Evolutionary conservation across 2,113 vertebrate species (phyloP).

Genomic region (Turnix velox): DNA sequence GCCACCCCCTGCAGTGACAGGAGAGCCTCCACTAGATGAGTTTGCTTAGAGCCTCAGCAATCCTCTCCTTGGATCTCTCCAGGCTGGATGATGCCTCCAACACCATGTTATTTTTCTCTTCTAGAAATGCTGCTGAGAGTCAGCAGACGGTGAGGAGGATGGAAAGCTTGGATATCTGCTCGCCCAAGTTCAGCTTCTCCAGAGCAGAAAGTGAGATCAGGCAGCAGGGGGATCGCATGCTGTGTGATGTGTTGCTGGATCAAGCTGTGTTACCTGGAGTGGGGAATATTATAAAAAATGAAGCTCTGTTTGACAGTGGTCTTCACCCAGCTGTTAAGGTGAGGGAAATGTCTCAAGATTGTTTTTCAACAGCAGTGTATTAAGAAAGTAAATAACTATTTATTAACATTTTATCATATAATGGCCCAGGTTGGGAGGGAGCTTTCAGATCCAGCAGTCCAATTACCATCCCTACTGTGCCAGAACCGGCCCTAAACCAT

Average conservation of each 20-base stretch:
- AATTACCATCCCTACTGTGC: too few relatives aligned
- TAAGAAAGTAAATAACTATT: neutral
- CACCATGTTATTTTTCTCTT: slow-evolving; percentile 3
- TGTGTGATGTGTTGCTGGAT: slow-evolving; percentile 91
- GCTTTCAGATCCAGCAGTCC: too few relatives aligned
- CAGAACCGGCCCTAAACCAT: too few relatives aligned
- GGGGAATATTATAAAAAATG: slow-evolving; percentile 97
- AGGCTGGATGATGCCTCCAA: too few relatives aligned
- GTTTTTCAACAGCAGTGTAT: neutral
- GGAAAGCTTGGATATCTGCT: slow-evolving; percentile 87
- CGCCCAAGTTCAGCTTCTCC: slow-evolving; percentile 80
- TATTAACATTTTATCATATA: neutral
- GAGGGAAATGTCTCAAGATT: neutral
- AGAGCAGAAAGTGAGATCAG: slow-evolving; percentile 80
- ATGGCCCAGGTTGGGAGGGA: too few relatives aligned
- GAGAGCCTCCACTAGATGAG: too few relatives aligned
- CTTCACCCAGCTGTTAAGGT: slow-evolving; percentile 88
- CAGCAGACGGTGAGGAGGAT: slow-evolving; percentile 77
- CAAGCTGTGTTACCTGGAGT: slow-evolving; percentile 90
- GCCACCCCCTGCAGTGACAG: too few relatives aligned
- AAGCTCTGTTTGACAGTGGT: slow-evolving; percentile 89
- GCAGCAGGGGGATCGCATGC: slow-evolving; percentile 77
- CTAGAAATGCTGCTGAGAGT: slow-evolving; percentile 82
- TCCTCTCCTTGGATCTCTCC: too few relatives aligned
- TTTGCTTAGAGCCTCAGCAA: too few relatives aligned